Conservation (phyloP, 2,113 vertebrate species). For the Peucedramus taeniatus region DNA sequence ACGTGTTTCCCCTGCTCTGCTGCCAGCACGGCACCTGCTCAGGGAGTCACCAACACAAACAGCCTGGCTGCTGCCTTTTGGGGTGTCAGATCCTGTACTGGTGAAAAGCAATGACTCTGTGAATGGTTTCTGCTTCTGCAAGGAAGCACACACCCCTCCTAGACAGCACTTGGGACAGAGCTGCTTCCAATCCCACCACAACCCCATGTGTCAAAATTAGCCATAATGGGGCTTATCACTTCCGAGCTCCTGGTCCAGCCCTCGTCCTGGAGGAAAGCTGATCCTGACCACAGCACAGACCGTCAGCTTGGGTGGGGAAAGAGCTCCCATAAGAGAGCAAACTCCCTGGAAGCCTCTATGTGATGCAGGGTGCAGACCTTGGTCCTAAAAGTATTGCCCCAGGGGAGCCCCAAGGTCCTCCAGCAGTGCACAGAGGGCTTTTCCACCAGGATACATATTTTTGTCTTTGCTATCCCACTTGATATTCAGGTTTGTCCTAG, state of each 20-base stretch:
- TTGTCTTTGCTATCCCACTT: background rate
- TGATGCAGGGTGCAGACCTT: background rate
- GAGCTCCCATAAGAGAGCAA: background rate
- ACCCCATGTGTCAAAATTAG: background rate
- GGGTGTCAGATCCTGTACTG: background rate
- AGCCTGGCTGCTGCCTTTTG: background rate
- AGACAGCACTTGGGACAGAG: rapidly evolving
- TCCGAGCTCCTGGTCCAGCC: background rate
- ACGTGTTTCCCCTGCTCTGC: rapidly evolving
- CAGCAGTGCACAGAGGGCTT: background rate
- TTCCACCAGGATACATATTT: background rate
- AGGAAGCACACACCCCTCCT: background rate
- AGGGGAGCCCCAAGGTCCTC: background rate
- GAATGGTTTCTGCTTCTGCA: background rate
- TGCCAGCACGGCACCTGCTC: background rate
- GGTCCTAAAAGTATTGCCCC: background rate
- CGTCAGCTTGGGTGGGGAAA: constrained; percentile 1
- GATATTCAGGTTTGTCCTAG: constrained; percentile 12
- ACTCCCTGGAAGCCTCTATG: background rate
- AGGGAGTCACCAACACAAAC: background rate
- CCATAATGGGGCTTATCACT: background rate
- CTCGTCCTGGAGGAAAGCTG: background rate
- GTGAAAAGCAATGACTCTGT: background rate
- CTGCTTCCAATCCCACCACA: background rate
- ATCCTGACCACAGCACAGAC: rapidly evolving